A percentile compares a stretch with the other conserved stretches of the same genome.
These are phyloP conservation scores for Cyprinus carpio DNA, from an alignment of 2,113 vertebrate genomes.

Conservation along the genomic window DNA sequence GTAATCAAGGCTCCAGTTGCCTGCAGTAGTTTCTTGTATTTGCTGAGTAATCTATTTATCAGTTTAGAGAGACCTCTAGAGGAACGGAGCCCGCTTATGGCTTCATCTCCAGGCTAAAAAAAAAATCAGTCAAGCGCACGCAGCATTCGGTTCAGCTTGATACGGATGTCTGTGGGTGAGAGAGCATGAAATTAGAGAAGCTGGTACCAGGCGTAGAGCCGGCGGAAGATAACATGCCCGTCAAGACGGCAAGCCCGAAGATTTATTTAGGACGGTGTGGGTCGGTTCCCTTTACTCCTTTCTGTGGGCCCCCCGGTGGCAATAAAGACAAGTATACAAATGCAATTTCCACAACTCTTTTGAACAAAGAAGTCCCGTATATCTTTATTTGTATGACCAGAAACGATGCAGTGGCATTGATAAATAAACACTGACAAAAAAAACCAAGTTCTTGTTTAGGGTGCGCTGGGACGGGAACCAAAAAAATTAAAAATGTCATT, in stretches of 20 bases:
- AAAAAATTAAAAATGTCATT: slow-evolving; percentile 64
- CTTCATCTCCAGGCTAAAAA: not conserved
- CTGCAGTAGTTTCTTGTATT: not conserved
- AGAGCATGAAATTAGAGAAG: not conserved
- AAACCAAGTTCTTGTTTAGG: slow-evolving; percentile 62
- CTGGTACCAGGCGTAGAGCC: not conserved
- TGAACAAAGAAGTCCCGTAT: slow-evolving; percentile 78
- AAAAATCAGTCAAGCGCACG: not conserved
- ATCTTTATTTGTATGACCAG: slow-evolving; percentile 74
- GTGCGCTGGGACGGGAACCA: slow-evolving; percentile 72
- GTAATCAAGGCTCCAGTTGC: not conserved
- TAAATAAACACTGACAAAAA: slow-evolving; percentile 84
- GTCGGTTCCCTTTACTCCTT: too few species aligned
- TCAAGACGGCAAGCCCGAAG: not conserved
- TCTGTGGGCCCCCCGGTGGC: not conserved
- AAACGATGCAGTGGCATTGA: slow-evolving; percentile 78
- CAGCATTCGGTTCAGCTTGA: too few species aligned
- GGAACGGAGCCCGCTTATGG: not conserved
- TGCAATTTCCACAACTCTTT: slow-evolving; percentile 35
- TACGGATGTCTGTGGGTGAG: not conserved
- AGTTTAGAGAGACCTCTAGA: slow-evolving; percentile 15
- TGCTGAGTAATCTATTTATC: not conserved
- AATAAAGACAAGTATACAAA: slow-evolving; percentile 12
- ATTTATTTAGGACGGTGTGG: not conserved
- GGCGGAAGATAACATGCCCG: not conserved